Evolutionary conservation across 1,140 invertebrate genomes (phyloP), one percentile per base, ranked within the genome.

Genomic region (Cardiocondyla obscurior): DNA sequence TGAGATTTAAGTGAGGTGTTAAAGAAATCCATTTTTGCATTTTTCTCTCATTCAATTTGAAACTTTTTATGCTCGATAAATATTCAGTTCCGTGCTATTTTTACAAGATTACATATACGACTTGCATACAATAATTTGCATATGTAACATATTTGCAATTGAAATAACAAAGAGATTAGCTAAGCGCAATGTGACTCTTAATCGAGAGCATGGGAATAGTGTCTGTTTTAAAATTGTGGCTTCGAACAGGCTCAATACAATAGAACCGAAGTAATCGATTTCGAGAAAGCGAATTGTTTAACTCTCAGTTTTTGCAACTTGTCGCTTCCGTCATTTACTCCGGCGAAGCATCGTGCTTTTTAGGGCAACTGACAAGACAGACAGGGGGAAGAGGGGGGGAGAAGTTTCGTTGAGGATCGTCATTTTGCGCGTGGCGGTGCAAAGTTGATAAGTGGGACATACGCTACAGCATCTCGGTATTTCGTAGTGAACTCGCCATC

Each of bases 401-500:
- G n/a, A n/a, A n/a, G 76, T 88, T 91, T 89, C 82, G 86, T 87
- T 85, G 72, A 85, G 58, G 74, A 55, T 30, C 36, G 42, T 51
- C 81, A 82, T 85, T 89, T 88, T 84, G 83, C 70, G 28, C 51
- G 85, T 74, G 74, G 88, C 89, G 57, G 58, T 58, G 49, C 33
- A 42, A 70, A 79, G 69, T 57, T 88, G 87, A 93, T 93, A 94
- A 94, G 92, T 94, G 87, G 93, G 89, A 91, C 93, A 92, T 90
- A 92, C 90, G 86, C 90, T 92, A 90, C 88, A 92, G 88, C 88
- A 91, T 92, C 91, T 91, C 84, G 77, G 89, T 92, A 94, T 92
- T 93, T 92, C 85, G 85, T 92, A 86, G 90, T 91, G 88, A 92
- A 90, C 92, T 89, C 83, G 88, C 90, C 87, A 84, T 83, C 89